These are phyloP conservation scores for Macropis europaea DNA, from an alignment of 2,888 invertebrate species.

Conservation along the genomic window DNA sequence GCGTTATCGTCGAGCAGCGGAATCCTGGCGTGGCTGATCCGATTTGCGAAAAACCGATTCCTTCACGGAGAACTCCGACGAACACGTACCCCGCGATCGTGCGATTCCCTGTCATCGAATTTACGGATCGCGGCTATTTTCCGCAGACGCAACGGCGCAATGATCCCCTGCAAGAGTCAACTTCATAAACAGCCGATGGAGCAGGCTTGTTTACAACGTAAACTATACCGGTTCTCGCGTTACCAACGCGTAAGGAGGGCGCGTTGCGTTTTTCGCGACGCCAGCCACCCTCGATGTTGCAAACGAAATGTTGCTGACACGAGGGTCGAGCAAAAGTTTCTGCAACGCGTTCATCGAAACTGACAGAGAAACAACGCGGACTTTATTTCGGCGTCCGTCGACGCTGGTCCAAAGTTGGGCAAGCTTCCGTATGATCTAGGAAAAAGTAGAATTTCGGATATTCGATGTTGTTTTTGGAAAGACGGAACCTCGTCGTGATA, in stretches of 20 bases:
- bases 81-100: conserved; percentile 21
- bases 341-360: too few relatives aligned
- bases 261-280: neutral
- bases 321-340: too few relatives aligned
- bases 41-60: conserved; percentile 27
- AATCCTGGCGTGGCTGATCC: conserved; percentile 6
- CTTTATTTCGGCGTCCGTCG: too few relatives aligned
- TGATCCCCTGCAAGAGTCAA: conserved; percentile 35
- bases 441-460: too few relatives aligned
- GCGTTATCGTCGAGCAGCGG: neutral
- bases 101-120: conserved; percentile 39
- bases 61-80: neutral
- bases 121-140: conserved; percentile 27
- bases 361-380: too few relatives aligned
- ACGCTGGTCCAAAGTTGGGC: too few relatives aligned
- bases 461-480: too few relatives aligned
- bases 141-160: conserved; percentile 22
- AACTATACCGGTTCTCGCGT: conserved; percentile 10
- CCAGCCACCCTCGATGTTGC: too few relatives aligned
- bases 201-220: conserved; percentile 34
- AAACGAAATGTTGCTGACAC: too few relatives aligned
- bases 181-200: conserved; percentile 42
- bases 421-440: too few relatives aligned
- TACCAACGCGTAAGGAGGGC: neutral
- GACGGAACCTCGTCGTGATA: neutral